Conservation (phyloP, 2,113 vertebrate genomes). For the Laticauda laticaudata region DNA sequence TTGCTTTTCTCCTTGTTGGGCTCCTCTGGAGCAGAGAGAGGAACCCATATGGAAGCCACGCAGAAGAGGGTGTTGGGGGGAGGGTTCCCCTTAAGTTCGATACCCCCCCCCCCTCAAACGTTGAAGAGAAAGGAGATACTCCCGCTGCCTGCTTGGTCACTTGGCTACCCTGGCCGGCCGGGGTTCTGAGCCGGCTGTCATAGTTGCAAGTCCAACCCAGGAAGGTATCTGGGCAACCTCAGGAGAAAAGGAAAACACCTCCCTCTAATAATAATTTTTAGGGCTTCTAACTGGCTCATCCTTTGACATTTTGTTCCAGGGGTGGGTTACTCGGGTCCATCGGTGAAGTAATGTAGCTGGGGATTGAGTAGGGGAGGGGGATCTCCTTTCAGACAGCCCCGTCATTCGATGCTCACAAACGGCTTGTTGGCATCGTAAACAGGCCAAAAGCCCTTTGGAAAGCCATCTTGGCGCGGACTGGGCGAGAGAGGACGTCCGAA, state of each 20-base stretch:
- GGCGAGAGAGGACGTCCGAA: background rate
- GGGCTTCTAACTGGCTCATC: slow-evolving; percentile 9
- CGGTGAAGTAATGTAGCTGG: slow-evolving; percentile 11
- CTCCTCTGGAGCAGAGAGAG: slow-evolving; percentile 72
- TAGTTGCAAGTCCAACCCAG: slow-evolving; percentile 56
- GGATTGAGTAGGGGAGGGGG: background rate
- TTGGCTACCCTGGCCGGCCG: slow-evolving; percentile 62
- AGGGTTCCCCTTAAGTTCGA: too few relatives aligned
- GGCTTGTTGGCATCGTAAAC: background rate
- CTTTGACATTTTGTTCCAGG: slow-evolving; percentile 24
- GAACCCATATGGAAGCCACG: too few relatives aligned
- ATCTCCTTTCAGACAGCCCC: slow-evolving; percentile 20
- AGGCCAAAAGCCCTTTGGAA: background rate
- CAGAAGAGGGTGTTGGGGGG: too few relatives aligned
- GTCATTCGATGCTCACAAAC: background rate
- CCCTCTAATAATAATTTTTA: slow-evolving; percentile 59
- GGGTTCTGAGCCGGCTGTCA: slow-evolving; percentile 52
- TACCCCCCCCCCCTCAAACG: too few relatives aligned
- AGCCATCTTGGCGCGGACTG: background rate
- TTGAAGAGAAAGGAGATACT: slow-evolving; percentile 56
- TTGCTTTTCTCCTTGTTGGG: slow-evolving; percentile 74
- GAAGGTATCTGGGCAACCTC: slow-evolving; percentile 63
- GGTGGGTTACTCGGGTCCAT: slow-evolving; percentile 4
- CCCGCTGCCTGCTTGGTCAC: slow-evolving; percentile 63
- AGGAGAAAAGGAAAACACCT: slow-evolving; percentile 56